phyloP scores from a whole-genome alignment of 2,888 invertebrate species.

The Dynastes maya region DNA sequence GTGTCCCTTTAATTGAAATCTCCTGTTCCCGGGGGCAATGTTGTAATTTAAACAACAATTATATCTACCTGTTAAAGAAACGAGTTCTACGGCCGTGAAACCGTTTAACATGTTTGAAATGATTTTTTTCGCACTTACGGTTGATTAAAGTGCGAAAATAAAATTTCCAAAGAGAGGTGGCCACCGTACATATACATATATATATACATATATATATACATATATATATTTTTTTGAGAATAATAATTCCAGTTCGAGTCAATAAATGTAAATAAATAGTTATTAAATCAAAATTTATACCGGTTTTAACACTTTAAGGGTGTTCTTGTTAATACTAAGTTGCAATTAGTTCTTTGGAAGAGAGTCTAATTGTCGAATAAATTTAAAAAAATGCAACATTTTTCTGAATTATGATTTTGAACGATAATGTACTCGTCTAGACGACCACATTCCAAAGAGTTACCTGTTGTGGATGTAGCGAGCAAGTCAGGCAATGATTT shows the following conservation, averaged over 20 bases:
- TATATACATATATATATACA: too few relatives aligned
- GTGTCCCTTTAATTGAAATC: constrained; percentile 77
- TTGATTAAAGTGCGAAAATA: constrained; percentile 4
- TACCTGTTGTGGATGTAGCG: constrained; percentile 41
- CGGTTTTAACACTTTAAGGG: background rate
- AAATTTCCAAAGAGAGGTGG: background rate
- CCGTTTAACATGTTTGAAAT: constrained; percentile 30
- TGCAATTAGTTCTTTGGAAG: too few relatives aligned
- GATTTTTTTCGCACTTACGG: constrained; percentile 10
- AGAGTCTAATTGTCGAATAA: background rate
- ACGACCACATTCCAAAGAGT: constrained; percentile 38
- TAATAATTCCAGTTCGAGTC: too few relatives aligned
- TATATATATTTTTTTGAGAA: too few relatives aligned
- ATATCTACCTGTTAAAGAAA: constrained; percentile 38
- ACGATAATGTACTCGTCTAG: constrained; percentile 45
- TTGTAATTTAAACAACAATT: constrained; percentile 54
- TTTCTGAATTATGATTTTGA: constrained; percentile 42
- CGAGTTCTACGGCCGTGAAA: constrained; percentile 28
- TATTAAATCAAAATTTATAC: too few relatives aligned
- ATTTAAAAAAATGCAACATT: constrained; percentile 23
- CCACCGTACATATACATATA: too few relatives aligned
- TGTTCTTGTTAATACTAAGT: too few relatives aligned
- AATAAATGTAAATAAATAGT: too few relatives aligned
- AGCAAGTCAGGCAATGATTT: constrained; percentile 22
- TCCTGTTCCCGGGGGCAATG: constrained; percentile 72